These are phyloP conservation scores for Rhodinocichla rosea DNA, from an alignment of 2,113 vertebrate genomes.

Conservation along the genomic window DNA sequence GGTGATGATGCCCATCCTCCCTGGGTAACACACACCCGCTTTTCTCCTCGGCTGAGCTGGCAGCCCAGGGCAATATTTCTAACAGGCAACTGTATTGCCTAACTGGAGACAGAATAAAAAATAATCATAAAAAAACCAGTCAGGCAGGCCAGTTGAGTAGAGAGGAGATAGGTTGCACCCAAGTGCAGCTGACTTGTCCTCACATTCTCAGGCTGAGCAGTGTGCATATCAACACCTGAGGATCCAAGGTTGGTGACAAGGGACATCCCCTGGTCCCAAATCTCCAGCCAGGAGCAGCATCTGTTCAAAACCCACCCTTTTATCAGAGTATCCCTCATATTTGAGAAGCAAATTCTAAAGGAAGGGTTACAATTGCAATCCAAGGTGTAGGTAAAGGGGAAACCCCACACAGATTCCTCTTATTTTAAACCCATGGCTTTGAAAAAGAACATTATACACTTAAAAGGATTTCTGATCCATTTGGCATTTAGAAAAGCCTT, in stretches of 20 bases:
- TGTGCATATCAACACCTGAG: background rate
- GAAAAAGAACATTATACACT: background rate
- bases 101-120: slow-evolving; percentile 66
- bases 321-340: rapidly evolving
- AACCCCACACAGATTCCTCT: background rate
- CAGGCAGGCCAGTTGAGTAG: slow-evolving; percentile 52
- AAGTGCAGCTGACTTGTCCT: slow-evolving; percentile 42
- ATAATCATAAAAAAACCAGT: slow-evolving; percentile 63
- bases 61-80: slow-evolving; percentile 60
- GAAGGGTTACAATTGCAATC: background rate
- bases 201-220: slow-evolving; percentile 17
- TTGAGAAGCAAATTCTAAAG: background rate
- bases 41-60: slow-evolving; percentile 61
- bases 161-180: slow-evolving; percentile 54
- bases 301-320: background rate
- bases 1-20: background rate
- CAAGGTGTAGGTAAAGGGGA: background rate
- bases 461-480: background rate
- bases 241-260: background rate
- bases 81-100: slow-evolving; percentile 63
- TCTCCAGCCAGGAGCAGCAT: background rate
- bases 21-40: background rate
- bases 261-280: background rate
- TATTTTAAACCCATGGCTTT: background rate
- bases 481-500: background rate